Percentiles rank a stretch among this genome's conserved stretches.
phyloP scores from a whole-genome alignment of 2,113 vertebrate species.

The Lampris incognitus region DNA sequence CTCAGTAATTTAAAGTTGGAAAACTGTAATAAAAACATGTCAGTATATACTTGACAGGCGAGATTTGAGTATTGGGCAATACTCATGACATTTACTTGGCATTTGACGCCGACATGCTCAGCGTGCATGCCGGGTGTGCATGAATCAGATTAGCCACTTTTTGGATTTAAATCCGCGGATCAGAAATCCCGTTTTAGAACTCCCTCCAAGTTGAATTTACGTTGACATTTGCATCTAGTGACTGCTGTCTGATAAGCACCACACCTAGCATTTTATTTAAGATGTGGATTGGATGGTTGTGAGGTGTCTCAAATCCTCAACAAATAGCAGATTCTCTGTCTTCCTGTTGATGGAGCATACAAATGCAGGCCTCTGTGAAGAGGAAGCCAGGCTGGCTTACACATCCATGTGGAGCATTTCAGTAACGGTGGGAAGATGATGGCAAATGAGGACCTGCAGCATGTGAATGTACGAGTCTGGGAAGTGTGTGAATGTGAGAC shows the following conservation, averaged over 20 bases:
- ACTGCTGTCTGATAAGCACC: constrained; percentile 58
- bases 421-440: constrained; percentile 50
- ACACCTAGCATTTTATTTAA: constrained; percentile 55
- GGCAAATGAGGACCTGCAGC: constrained; percentile 20
- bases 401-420: constrained; percentile 38
- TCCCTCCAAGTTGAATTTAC: constrained; percentile 55
- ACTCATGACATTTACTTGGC: constrained; percentile 75
- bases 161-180: constrained; percentile 72
- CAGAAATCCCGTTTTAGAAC: constrained; percentile 47
- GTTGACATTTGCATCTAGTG: constrained; percentile 66
- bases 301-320: constrained; percentile 7
- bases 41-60: constrained; percentile 4
- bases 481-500: not conserved
- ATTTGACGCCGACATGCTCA: constrained; percentile 62
- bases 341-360: constrained; percentile 26
- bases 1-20: not conserved
- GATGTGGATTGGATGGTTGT: constrained; percentile 57
- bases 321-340: constrained; percentile 7
- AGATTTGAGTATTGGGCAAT: constrained; percentile 48
- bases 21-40: not conserved
- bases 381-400: constrained; percentile 16
- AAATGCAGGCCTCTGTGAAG: not conserved
- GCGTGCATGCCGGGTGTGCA: constrained; percentile 15
- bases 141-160: constrained; percentile 53
- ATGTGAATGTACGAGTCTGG: not conserved